Base-by-base conservation (phyloP, 2,888 invertebrate species). In the Tetrapedia diversipes region DNA sequence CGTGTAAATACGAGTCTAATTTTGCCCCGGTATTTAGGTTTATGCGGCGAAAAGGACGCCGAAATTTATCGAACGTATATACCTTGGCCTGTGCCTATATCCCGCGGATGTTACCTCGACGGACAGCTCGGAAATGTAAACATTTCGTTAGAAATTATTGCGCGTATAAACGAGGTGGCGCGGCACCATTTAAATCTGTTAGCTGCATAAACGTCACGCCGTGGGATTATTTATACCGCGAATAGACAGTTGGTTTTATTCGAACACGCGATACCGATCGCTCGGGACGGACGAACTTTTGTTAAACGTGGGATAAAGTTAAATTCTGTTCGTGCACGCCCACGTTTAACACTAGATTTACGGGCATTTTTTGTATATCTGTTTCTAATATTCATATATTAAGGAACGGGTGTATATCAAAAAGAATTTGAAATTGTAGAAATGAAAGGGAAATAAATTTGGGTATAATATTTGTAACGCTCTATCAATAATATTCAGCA, bases 11-110 rank as follows among this genome's bases (percentile, higher is more conserved):
- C 43, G 57, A 41, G 29, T 41, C 71, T 80, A 69, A 77, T 80
- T 68, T 63, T 49, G 57, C 60, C 19, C 19, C 27, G 76, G 68
- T 67, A 77, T 82, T 65, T 71, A 64, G 68, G 61, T 72, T 77
- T 57, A 61, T 24, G 49, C 49, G 41, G n/a, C 39, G 67, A 51
- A 51, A 68, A 71, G 41, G 27, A 59, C 47, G 41, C 14, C 27
- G 63, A 41, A 54, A 63, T 67, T 63, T 66, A 24, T 22, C 19
- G 39, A 6, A 53, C 53, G n/a, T 24, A 29, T 47, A 16, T n/a
- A 29, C 19, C 29, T 51, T 27, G 16, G 7, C n/a, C 24, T 16
- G 27, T 24, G n/a, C n/a, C 14, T 16, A 4, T 3, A 32, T 14
- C 32, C 29, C 24, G 61, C 41, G 29, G 49, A 57, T 19, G 53